Percentiles rank a stretch among this genome's conserved stretches.
These are phyloP conservation scores for Pangasianodon hypophthalmus DNA, from an alignment of 2,113 vertebrate genomes.

Conservation along the genomic window DNA sequence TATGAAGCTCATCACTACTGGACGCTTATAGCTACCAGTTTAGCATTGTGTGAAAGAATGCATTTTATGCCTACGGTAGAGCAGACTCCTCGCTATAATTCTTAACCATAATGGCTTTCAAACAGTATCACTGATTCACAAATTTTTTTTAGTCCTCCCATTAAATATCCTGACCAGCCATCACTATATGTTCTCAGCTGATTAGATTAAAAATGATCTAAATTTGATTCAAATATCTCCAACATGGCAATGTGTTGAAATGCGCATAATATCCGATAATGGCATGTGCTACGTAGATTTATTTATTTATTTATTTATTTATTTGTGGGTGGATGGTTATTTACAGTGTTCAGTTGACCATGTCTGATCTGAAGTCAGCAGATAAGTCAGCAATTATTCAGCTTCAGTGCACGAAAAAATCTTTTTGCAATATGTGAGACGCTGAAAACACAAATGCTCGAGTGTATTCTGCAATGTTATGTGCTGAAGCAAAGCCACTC, in stretches of 20 bases:
- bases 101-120: too few species aligned
- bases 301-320: not conserved
- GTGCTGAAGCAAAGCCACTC: slow-evolving; percentile 29
- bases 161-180: not conserved
- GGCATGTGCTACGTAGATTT: not conserved
- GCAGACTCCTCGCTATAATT: not conserved
- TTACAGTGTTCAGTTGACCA: not conserved
- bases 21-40: not conserved
- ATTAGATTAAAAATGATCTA: not conserved
- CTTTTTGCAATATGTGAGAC: not conserved
- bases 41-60: not conserved
- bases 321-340: too few species aligned
- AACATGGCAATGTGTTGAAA: not conserved
- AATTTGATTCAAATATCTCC: not conserved
- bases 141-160: not conserved
- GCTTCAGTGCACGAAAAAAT: not conserved
- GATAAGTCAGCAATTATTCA: slow-evolving; percentile 22
- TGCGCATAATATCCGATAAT: too few species aligned
- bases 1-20: not conserved
- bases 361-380: slow-evolving; percentile 1
- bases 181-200: not conserved
- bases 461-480: slow-evolving; percentile 14
- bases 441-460: not conserved
- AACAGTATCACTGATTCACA: not conserved
- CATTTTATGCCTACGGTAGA: not conserved